These are phyloP conservation scores for Drosophila pegasa DNA, from an alignment of 2,888 invertebrate genomes.

Conservation along the genomic window DNA sequence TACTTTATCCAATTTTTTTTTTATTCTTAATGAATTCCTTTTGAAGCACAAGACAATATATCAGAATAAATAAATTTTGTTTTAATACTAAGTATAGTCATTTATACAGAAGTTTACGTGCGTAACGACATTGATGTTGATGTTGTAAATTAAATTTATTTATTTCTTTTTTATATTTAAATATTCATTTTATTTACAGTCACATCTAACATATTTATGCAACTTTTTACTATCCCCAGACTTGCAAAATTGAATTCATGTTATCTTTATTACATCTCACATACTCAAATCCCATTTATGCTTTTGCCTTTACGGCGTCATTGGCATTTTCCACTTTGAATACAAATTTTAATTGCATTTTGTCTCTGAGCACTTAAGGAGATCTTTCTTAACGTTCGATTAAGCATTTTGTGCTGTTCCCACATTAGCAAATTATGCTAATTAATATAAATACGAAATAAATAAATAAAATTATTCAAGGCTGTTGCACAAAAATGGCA, in stretches of 20 bases:
- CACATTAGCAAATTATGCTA: conserved; percentile 51
- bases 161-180: too few species aligned
- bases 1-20: too few species aligned
- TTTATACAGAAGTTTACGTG: too few species aligned
- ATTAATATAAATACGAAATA: conserved; percentile 50
- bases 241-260: background rate
- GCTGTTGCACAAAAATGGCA: conserved; percentile 62
- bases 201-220: too few species aligned
- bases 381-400: background rate
- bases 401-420: conserved; percentile 17
- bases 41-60: too few species aligned
- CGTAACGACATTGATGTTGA: too few species aligned
- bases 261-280: background rate
- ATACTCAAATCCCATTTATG: background rate
- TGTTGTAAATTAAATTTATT: too few species aligned
- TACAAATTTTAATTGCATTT: background rate
- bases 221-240: background rate
- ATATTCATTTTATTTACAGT: too few species aligned
- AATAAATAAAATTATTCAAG: conserved; percentile 54
- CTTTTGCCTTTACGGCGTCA: background rate
- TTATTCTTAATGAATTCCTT: too few species aligned
- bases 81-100: too few species aligned
- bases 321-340: conserved; percentile 3
- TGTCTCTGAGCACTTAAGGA: background rate
- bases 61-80: too few species aligned